Percentiles rank a stretch among this genome's conserved stretches.
Evolutionary conservation across 1,140 invertebrate species (phyloP).

Genomic region (Artemia franciscana): DNA sequence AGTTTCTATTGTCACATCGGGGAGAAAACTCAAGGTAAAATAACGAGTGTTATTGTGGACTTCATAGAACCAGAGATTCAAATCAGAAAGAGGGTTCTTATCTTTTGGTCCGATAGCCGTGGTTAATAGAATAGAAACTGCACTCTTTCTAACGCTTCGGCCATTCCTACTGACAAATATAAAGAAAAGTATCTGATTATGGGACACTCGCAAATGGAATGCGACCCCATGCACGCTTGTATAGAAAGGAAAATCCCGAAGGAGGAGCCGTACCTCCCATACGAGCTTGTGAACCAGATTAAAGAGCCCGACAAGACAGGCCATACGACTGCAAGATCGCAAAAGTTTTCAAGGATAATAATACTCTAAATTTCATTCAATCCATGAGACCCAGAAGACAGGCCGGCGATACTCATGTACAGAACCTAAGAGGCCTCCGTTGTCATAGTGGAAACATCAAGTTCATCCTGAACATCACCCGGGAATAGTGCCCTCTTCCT

Average conservation of each 20-base stretch:
- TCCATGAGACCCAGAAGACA: constrained; percentile 1
- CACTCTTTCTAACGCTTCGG: neutral
- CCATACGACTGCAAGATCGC: neutral
- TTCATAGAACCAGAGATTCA: neutral
- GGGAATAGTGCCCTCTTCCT: neutral
- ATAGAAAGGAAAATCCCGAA: neutral
- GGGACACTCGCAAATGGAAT: constrained; percentile 2
- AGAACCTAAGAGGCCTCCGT: neutral
- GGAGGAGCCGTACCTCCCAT: neutral
- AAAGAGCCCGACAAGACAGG: neutral
- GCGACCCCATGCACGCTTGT: neutral
- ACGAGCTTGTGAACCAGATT: neutral
- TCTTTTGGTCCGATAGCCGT: neutral
- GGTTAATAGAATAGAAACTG: constrained; percentile 3
- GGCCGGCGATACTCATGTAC: neutral
- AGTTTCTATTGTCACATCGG: constrained; percentile 1
- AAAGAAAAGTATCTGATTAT: neutral
- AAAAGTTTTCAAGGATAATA: neutral
- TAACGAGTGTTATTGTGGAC: neutral
- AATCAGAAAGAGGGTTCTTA: neutral
- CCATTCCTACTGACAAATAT: neutral
- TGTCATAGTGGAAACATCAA: neutral
- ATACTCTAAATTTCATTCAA: neutral
- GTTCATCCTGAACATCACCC: neutral
- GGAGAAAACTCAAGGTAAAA: constrained; percentile 7